phyloP scores from a whole-genome alignment of 1,140 invertebrate genomes.

The Calliphora vicina region DNA sequence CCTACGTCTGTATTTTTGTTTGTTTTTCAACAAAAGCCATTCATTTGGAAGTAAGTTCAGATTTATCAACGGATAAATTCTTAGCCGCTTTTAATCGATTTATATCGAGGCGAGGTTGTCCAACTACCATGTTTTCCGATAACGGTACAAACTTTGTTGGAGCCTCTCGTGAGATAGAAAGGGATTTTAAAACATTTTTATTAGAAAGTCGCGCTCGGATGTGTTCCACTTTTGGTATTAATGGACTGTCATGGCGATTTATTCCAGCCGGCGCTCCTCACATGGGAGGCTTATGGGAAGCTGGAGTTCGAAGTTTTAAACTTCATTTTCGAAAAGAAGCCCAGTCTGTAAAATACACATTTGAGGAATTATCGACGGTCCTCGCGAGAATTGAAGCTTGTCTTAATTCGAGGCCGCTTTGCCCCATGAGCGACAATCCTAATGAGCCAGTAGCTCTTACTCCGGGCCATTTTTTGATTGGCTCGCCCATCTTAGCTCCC shows the following conservation, averaged over 20 bases:
- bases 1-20: too few relatives aligned
- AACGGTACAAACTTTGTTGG: neutral
- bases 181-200: neutral
- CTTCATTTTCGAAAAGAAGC: neutral
- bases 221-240: neutral
- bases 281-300: neutral
- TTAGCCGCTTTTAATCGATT: neutral
- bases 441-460: too few relatives aligned
- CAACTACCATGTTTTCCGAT: neutral
- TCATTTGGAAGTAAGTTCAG: neutral
- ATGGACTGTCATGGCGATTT: neutral
- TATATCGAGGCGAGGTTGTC: neutral
- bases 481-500: too few relatives aligned
- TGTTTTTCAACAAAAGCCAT: neutral
- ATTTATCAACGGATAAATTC: slow-evolving; percentile 1
- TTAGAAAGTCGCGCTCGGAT: neutral
- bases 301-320: neutral
- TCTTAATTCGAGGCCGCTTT: neutral
- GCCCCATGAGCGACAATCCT: too few relatives aligned
- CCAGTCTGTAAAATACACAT: neutral
- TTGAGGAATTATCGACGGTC: neutral
- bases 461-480: too few relatives aligned
- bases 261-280: neutral
- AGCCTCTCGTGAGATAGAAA: neutral
- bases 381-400: neutral